These are phyloP conservation scores for Diabrotica virgifera DNA, from an alignment of 1,140 invertebrate genomes.

Conservation along the genomic window DNA sequence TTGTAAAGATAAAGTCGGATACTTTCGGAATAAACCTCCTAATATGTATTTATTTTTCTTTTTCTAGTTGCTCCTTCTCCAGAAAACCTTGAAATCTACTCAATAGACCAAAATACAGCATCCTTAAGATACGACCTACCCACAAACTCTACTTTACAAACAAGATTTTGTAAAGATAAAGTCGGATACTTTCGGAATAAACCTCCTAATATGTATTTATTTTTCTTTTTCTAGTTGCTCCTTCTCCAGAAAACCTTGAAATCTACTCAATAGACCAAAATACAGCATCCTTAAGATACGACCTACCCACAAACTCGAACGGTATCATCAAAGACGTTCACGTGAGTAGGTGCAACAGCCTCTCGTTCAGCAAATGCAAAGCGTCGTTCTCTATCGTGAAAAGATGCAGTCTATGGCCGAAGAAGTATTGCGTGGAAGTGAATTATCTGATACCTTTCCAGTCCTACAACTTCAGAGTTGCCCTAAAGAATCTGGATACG, in stretches of 20 bases:
- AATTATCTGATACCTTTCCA: conserved; percentile 34
- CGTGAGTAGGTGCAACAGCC: conserved; percentile 28
- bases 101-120: conserved; percentile 28
- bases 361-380: conserved; percentile 36
- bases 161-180: no score
- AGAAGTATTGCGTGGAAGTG: conserved; percentile 31
- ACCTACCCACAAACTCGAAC: conserved; percentile 28
- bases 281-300: conserved; percentile 32
- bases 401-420: conserved; percentile 30
- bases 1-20: no score
- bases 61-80: conserved; percentile 30
- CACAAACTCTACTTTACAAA: no score
- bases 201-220: not conserved
- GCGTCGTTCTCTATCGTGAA: conserved; percentile 18
- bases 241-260: conserved; percentile 33
- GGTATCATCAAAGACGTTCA: conserved; percentile 30
- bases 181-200: not conserved
- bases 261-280: conserved; percentile 32
- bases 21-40: not conserved
- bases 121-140: conserved; percentile 37
- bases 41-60: not conserved
- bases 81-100: conserved; percentile 36
- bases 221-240: conserved; percentile 27
- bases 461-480: conserved; percentile 29
- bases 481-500: conserved; percentile 32